Evolutionary conservation across 2,797 vertebrate species (phyloP).

Genomic region (Micrastur ruficollis): DNA sequence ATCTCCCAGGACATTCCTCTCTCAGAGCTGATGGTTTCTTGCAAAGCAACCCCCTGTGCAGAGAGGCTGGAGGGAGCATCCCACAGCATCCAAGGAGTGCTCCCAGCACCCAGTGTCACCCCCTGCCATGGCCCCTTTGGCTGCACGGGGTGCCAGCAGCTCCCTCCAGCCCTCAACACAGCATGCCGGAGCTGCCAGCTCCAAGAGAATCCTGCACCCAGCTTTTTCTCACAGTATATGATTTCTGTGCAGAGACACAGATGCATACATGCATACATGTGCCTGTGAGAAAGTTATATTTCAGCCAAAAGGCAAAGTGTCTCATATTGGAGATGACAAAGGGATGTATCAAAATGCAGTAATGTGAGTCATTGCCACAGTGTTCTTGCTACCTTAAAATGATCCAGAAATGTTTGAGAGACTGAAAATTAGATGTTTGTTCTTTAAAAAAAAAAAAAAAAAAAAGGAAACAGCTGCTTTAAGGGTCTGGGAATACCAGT

Average conservation of each 20-base stretch:
- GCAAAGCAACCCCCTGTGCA: accelerated
- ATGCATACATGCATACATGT: accelerated
- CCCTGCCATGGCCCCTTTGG: accelerated
- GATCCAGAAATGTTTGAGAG: background rate
- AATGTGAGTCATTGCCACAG: background rate
- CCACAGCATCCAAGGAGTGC: background rate
- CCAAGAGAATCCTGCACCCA: background rate
- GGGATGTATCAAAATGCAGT: background rate
- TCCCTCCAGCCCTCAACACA: background rate
- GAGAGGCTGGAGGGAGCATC: background rate
- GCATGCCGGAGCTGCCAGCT: background rate
- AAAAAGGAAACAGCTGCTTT: background rate
- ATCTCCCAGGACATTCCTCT: background rate
- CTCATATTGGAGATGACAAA: background rate
- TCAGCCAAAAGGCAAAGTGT: background rate
- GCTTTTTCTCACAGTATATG: background rate
- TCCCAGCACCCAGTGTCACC: background rate
- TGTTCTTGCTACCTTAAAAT: background rate
- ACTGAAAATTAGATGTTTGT: background rate
- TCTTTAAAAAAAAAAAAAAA: background rate
- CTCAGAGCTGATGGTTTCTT: background rate
- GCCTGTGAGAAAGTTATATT: background rate
- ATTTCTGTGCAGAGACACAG: background rate
- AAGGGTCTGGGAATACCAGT: background rate
- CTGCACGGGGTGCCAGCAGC: background rate